Evolutionary conservation across 2,888 invertebrate genomes (phyloP).

Genomic region (Pollenia amentaria): DNA sequence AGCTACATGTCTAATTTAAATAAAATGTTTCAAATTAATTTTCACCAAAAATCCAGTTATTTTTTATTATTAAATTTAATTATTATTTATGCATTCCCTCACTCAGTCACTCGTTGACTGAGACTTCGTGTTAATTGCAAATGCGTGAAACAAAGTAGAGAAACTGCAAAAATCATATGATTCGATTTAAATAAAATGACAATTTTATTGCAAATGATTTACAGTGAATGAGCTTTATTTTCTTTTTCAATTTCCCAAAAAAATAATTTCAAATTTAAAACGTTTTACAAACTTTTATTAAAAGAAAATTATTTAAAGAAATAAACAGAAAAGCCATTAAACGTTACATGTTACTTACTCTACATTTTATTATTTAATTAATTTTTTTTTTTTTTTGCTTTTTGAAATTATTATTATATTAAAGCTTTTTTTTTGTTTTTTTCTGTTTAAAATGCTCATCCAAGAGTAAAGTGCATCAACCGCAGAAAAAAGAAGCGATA

Average conservation of each 20-base stretch:
- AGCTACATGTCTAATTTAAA: slow-evolving; percentile 41
- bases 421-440: slow-evolving; percentile 26
- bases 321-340: slow-evolving; percentile 52
- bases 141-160: slow-evolving; percentile 32
- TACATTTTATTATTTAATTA: slow-evolving; percentile 72
- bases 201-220: slow-evolving; percentile 26
- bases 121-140: slow-evolving; percentile 35
- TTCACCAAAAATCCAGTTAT: slow-evolving; percentile 54
- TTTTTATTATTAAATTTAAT: slow-evolving; percentile 46
- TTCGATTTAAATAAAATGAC: slow-evolving; percentile 56
- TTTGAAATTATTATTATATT: slow-evolving; percentile 35
- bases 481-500: slow-evolving; percentile 74
- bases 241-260: slow-evolving; percentile 23
- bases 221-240: slow-evolving; percentile 42
- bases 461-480: slow-evolving; percentile 83
- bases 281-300: slow-evolving; percentile 40
- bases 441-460: slow-evolving; percentile 77
- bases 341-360: slow-evolving; percentile 66
- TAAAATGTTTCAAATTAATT: slow-evolving; percentile 59
- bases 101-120: background rate
- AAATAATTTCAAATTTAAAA: slow-evolving; percentile 39
- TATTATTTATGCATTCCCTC: background rate
- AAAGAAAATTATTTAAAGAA: background rate
- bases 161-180: slow-evolving; percentile 50
- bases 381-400: slow-evolving; percentile 36